Percentiles rank a stretch among this genome's conserved stretches.
Evolutionary conservation across 2,888 invertebrate species (phyloP).

Genomic region (Chironomus tentans): DNA sequence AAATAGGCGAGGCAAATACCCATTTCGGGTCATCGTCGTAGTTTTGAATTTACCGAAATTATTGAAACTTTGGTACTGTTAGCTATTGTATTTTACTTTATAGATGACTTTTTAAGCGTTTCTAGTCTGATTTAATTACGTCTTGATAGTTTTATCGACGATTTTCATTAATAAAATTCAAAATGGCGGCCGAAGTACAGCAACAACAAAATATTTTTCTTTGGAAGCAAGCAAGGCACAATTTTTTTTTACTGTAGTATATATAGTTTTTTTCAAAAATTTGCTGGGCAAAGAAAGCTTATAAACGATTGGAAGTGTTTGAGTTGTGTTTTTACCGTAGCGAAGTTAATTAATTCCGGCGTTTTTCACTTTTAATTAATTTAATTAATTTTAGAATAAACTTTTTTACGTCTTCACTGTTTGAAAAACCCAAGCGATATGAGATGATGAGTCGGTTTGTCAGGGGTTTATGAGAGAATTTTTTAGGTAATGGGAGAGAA

Average conservation of each 20-base stretch:
- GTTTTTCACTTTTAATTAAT: not conserved
- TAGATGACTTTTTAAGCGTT: not conserved
- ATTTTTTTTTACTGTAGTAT: conserved; percentile 4
- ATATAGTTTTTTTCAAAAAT: not conserved
- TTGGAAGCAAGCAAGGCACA: conserved; percentile 20
- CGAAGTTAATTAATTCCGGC: conserved; percentile 4
- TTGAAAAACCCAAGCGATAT: not conserved
- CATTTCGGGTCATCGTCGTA: not conserved
- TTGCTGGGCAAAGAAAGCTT: conserved; percentile 24
- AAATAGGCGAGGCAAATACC: not conserved
- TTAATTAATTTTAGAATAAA: not conserved
- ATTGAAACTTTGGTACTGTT: not conserved
- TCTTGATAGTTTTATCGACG: not conserved
- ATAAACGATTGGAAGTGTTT: conserved; percentile 21
- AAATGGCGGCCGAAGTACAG: conserved; percentile 24
- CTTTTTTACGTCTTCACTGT: conserved; percentile 6
- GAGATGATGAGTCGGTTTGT: not conserved
- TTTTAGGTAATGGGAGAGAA: not conserved
- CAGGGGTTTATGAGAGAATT: not conserved
- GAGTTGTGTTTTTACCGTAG: conserved; percentile 18
- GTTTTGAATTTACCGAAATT: not conserved
- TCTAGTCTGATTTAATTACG: not conserved
- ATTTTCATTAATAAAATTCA: conserved; percentile 9
- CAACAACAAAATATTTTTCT: conserved; percentile 17
- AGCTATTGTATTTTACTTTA: not conserved